phyloP scores from a whole-genome alignment of 2,797 vertebrate species.

The Poeciliopsis turneri region DNA sequence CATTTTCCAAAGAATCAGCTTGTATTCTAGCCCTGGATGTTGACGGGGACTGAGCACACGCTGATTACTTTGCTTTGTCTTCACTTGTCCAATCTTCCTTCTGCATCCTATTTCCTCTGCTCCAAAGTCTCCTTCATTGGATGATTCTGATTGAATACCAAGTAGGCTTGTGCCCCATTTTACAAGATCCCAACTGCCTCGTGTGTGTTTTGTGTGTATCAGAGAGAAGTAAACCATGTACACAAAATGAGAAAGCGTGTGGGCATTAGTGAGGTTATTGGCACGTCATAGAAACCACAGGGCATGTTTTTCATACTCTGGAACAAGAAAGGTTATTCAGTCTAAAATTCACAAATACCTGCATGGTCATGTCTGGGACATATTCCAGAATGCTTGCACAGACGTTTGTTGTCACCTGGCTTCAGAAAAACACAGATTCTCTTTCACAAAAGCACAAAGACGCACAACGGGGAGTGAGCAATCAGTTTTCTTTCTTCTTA shows the following conservation, averaged over 20 bases:
- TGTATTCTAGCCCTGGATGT: slow-evolving; percentile 30
- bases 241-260: slow-evolving; percentile 25
- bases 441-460: slow-evolving; percentile 21
- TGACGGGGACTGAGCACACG: slow-evolving; percentile 29
- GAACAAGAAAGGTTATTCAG: slow-evolving; percentile 20
- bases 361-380: slow-evolving; percentile 1
- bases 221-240: slow-evolving; percentile 5
- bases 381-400: slow-evolving; percentile 15
- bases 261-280: slow-evolving; percentile 54
- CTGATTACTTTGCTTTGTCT: slow-evolving; percentile 49
- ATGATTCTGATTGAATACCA: slow-evolving; percentile 78
- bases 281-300: slow-evolving; percentile 39
- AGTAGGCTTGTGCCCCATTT: slow-evolving; percentile 78
- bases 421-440: slow-evolving; percentile 26
- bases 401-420: slow-evolving; percentile 26
- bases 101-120: slow-evolving; percentile 49
- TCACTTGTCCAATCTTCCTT: slow-evolving; percentile 44
- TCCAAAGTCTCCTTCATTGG: slow-evolving; percentile 45
- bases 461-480: slow-evolving; percentile 46
- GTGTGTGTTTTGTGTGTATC: slow-evolving; percentile 2
- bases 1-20: neutral
- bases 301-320: slow-evolving; percentile 25
- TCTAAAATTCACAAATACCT: neutral
- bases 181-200: slow-evolving; percentile 63
- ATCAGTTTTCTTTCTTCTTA: slow-evolving; percentile 49